Conservation (phyloP, 2,797 vertebrate species). For the Galaxias olidus region DNA sequence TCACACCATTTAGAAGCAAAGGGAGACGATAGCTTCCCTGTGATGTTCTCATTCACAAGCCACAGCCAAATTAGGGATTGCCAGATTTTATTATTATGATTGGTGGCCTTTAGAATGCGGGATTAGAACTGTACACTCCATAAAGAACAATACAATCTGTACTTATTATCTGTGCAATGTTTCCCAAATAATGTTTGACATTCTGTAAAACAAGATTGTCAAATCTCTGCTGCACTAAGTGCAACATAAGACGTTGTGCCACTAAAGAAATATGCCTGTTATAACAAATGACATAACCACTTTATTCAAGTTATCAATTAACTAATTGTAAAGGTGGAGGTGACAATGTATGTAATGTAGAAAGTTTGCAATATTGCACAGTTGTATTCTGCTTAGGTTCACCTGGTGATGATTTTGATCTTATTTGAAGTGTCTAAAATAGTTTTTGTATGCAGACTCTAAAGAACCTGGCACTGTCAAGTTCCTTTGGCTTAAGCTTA, state of each 20-base stretch:
- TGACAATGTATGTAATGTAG: conserved; percentile 4
- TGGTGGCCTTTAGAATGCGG: too few species aligned
- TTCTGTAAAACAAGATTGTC: conserved; percentile 6
- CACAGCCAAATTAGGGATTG: too few species aligned
- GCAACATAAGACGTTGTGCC: conserved; percentile 20
- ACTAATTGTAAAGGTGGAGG: conserved; percentile 9
- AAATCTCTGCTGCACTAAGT: conserved; percentile 3
- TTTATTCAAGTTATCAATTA: conserved; percentile 20
- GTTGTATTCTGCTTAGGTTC: conserved; percentile 25
- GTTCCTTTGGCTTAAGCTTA: conserved; percentile 2
- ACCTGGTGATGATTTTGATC: conserved; percentile 11
- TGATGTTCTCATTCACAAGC: too few species aligned
- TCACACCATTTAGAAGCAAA: too few species aligned
- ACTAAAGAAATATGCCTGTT: conserved; percentile 22
- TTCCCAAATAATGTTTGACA: conserved; percentile 16
- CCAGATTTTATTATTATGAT: too few species aligned
- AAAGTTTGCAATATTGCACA: conserved; percentile 11
- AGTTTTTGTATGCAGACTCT: conserved; percentile 36
- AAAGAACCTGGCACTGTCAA: conserved; percentile 27
- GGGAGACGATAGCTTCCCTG: too few species aligned
- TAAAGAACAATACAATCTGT: conserved; percentile 3
- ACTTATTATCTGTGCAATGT: conserved; percentile 15
- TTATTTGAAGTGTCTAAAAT: conserved; percentile 10
- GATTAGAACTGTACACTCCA: not conserved
- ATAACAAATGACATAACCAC: conserved; percentile 9